Evolutionary conservation across 2,888 invertebrate genomes (phyloP).

Genomic region (Ceraclea dissimilis): DNA sequence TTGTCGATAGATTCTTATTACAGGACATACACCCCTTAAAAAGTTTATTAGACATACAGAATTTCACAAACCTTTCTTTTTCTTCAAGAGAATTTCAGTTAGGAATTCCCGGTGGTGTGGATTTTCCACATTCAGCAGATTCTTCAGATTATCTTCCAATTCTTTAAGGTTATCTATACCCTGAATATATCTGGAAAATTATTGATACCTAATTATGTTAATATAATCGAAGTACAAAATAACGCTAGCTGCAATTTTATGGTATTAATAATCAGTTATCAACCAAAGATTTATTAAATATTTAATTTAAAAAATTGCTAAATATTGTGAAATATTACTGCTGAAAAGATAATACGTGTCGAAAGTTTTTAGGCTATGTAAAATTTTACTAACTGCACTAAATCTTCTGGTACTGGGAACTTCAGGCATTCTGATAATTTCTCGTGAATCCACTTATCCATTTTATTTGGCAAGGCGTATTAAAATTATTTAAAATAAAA

Average conservation of each 20-base stretch:
- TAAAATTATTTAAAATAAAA: too few species aligned
- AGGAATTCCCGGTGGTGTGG: conserved; percentile 61
- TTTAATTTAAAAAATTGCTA: too few species aligned
- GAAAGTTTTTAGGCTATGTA: background rate
- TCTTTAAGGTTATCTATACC: conserved; percentile 64
- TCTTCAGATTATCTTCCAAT: conserved; percentile 70
- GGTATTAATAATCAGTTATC: too few species aligned
- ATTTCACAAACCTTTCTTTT: conserved; percentile 30
- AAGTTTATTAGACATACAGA: too few species aligned
- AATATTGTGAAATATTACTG: background rate
- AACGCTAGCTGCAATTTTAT: too few species aligned
- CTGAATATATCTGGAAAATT: conserved; percentile 57
- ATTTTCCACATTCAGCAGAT: conserved; percentile 61
- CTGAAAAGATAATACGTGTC: background rate
- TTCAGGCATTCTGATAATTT: conserved; percentile 58
- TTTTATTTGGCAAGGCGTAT: background rate
- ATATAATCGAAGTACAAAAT: too few species aligned
- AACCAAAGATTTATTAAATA: too few species aligned
- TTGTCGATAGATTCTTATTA: too few species aligned
- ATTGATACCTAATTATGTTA: background rate
- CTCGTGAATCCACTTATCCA: conserved; percentile 56
- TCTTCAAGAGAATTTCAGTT: conserved; percentile 49
- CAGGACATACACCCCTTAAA: too few species aligned
- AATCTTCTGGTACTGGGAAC: conserved; percentile 61
- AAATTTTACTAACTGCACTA: conserved; percentile 50